Percentiles rank a stretch among this genome's conserved stretches.
Evolutionary conservation across 2,797 vertebrate genomes (phyloP).

Genomic region (Clarias platycephalus): DNA sequence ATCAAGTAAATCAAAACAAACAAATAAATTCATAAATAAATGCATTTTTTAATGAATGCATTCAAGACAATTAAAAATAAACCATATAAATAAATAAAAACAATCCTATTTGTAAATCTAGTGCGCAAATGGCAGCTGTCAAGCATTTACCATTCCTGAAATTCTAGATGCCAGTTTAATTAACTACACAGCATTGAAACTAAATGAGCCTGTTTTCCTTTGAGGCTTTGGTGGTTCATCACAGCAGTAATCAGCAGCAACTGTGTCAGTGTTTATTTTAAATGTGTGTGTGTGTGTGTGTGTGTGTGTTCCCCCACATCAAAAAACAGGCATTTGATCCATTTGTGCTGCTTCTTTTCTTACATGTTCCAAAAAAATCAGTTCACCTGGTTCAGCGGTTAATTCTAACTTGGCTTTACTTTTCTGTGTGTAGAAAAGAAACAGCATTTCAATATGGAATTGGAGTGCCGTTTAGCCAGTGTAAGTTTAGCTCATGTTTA

Average conservation of each 20-base stretch:
- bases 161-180: slow-evolving; percentile 20
- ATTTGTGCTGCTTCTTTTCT: neutral
- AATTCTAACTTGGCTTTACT: neutral
- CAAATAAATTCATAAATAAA: neutral
- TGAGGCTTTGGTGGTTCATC: neutral
- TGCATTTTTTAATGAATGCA: neutral
- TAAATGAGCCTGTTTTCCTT: slow-evolving; percentile 18
- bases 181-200: neutral
- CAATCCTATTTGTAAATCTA: too few relatives aligned
- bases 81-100: neutral
- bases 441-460: neutral
- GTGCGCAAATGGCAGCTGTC: neutral
- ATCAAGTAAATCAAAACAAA: neutral
- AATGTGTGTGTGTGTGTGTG: neutral
- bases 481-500: neutral
- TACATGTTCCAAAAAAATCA: neutral
- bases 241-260: slow-evolving; percentile 12
- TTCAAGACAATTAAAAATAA: neutral
- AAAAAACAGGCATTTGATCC: neutral
- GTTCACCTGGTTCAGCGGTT: neutral
- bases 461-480: neutral
- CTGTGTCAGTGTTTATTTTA: neutral
- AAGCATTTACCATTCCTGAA: slow-evolving; percentile 1
- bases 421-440: neutral
- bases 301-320: neutral